Evolutionary conservation across 2,797 vertebrate genomes (phyloP).

Genomic region (Pangasius djambal): DNA sequence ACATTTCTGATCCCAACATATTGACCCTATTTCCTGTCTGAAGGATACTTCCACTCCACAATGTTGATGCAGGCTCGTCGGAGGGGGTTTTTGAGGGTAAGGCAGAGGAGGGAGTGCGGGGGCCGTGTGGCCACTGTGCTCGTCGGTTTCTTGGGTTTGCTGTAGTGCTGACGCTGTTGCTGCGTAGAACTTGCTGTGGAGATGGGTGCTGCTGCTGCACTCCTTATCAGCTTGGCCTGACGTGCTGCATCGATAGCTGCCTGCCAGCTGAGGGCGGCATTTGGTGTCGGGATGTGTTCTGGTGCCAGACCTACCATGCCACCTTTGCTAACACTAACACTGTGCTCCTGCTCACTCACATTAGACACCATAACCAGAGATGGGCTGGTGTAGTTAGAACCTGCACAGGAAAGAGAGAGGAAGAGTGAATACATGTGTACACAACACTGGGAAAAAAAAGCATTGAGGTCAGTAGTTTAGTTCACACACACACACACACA

Average conservation of each 20-base stretch:
- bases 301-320: slow-evolving; percentile 91
- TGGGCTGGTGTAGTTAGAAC: slow-evolving; percentile 92
- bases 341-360: slow-evolving; percentile 82
- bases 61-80: slow-evolving; percentile 97
- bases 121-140: slow-evolving; percentile 89
- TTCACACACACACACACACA: slow-evolving; percentile 33
- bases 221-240: slow-evolving; percentile 97
- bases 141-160: slow-evolving; percentile 96
- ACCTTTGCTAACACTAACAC: slow-evolving; percentile 79
- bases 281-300: slow-evolving; percentile 92
- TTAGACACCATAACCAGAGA: slow-evolving; percentile 79
- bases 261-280: slow-evolving; percentile 96
- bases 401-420: slow-evolving; percentile 57
- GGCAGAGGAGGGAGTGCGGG: slow-evolving; percentile 92
- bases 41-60: slow-evolving; percentile 99
- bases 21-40: background rate
- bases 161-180: slow-evolving; percentile 93
- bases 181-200: slow-evolving; percentile 96
- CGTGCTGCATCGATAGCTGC: slow-evolving; percentile 95
- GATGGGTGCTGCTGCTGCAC: slow-evolving; percentile 85
- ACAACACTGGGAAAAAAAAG: background rate
- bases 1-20: background rate
- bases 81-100: slow-evolving; percentile 98
- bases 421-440: background rate
- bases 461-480: background rate